Conservation (phyloP, 2,113 vertebrate genomes). For the Monarcha castaneiventris region DNA sequence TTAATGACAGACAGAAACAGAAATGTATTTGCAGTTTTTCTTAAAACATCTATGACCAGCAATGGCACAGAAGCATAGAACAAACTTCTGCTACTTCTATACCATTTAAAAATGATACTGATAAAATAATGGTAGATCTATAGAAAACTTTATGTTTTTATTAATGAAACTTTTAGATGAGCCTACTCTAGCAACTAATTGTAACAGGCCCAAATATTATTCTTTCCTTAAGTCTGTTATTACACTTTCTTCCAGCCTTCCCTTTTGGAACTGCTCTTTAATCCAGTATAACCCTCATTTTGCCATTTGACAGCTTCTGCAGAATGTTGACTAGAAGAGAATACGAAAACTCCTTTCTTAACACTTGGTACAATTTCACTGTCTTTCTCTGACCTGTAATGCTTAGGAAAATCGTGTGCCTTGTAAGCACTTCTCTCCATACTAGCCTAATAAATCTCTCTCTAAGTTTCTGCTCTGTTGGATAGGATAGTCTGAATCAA, state of each 20-base stretch:
- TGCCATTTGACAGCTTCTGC: neutral
- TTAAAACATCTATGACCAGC: neutral
- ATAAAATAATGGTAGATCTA: neutral
- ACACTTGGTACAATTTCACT: neutral
- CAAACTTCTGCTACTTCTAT: neutral
- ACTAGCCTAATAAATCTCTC: neutral
- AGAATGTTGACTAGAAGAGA: neutral
- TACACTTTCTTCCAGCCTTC: neutral
- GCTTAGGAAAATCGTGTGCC: neutral
- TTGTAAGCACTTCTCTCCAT: neutral
- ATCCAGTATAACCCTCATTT: neutral
- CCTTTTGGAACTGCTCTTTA: neutral
- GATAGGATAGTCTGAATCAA: neutral
- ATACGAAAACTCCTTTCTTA: neutral
- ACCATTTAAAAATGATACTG: neutral
- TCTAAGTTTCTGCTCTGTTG: neutral
- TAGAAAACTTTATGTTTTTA: neutral
- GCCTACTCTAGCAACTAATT: neutral
- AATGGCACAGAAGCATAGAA: neutral
- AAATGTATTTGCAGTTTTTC: neutral
- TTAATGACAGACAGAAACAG: neutral
- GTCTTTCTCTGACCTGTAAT: neutral
- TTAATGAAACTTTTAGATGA: neutral
- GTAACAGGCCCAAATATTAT: neutral
- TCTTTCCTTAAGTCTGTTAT: neutral